Evolutionary conservation across 2,888 invertebrate species (phyloP).

Genomic region (Scaptomyza reducta): DNA sequence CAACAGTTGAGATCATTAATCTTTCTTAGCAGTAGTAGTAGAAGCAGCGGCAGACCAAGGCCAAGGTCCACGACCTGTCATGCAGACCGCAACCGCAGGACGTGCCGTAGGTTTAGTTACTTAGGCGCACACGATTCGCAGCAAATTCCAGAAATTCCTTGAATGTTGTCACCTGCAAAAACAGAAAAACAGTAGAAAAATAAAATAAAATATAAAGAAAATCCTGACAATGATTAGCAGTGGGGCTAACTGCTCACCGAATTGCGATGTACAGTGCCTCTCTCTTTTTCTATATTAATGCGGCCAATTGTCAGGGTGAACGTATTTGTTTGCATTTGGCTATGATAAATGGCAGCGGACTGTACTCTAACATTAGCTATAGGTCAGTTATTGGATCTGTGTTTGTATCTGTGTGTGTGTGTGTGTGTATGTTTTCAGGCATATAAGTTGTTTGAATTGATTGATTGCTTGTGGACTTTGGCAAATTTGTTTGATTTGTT

Average conservation of each 20-base stretch:
- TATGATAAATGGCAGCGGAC: conserved; percentile 62
- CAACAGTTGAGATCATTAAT: conserved; percentile 65
- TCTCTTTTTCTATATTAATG: background rate
- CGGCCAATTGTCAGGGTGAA: conserved; percentile 35
- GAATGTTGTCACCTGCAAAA: conserved; percentile 39
- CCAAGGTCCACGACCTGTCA: conserved; percentile 25
- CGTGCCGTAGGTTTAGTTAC: conserved; percentile 41
- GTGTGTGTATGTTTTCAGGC: conserved; percentile 15
- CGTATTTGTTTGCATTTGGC: conserved; percentile 67
- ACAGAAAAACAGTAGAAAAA: conserved; percentile 30
- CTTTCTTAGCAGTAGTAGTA: conserved; percentile 57
- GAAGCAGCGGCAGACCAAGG: conserved; percentile 22
- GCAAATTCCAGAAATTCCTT: conserved; percentile 38
- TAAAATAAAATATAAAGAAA: conserved; percentile 28
- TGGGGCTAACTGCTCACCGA: conserved; percentile 51
- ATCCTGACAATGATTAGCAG: conserved; percentile 66
- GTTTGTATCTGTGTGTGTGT: conserved; percentile 32
- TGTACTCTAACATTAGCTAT: conserved; percentile 37
- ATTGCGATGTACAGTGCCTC: conserved; percentile 33
- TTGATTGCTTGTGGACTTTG: conserved; percentile 64
- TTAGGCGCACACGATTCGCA: conserved; percentile 19
- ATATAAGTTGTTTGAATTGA: conserved; percentile 54
- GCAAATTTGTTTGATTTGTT: conserved; percentile 65
- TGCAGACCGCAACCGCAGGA: conserved; percentile 27
- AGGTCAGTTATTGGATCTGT: conserved; percentile 71